Base-by-base conservation (phyloP, 2,888 invertebrate species). In the Bombylius discolor region DNA sequence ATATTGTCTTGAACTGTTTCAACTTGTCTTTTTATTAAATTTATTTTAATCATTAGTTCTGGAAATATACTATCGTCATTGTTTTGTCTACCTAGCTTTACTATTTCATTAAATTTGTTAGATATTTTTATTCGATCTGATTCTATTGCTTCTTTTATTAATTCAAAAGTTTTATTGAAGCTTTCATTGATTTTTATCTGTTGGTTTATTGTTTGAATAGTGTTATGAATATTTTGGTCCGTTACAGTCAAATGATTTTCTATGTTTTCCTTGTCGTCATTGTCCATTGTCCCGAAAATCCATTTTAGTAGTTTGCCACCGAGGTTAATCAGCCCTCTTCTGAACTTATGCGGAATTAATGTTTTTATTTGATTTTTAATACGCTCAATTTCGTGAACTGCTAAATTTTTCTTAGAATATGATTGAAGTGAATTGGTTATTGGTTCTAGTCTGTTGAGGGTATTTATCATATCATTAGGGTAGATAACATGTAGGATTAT, bases 261-360 rank as follows among this genome's bases (percentile, higher is more conserved):
- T 34, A 52, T 52, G 46, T 33, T 44, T 51, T 58, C 53, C 52
- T 56, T 59, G 54, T 59, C 57, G 0, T 51, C 42, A 1, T 56
- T 46, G 45, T 58, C 59, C 47, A 58, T 52, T 31, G 53, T 61
- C 4, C 59, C 55, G 52, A 58, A 61, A 47, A 53, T 7, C 49
- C 56, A 59, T 45, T 59, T 61, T 1, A 49, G 52, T 11, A 58
- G 34, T 11, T 34, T 57, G 5, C 59, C 59, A 34, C 56, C 49
- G n/a, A n/a, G n/a, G n/a, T n/a, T n/a, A n/a, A n/a, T n/a, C n/a
- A n/a, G n/a, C n/a, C n/a, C n/a, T n/a, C n/a, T n/a, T n/a, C n/a
- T n/a, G n/a, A n/a, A n/a, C n/a, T n/a, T n/a, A n/a, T n/a, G n/a
- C 1, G 58, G 54, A 47, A 56, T 58, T n/a, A 56, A 34, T 49